Evolutionary conservation across 2,113 vertebrate genomes (phyloP).

Genomic region (Calidris pugnax): DNA sequence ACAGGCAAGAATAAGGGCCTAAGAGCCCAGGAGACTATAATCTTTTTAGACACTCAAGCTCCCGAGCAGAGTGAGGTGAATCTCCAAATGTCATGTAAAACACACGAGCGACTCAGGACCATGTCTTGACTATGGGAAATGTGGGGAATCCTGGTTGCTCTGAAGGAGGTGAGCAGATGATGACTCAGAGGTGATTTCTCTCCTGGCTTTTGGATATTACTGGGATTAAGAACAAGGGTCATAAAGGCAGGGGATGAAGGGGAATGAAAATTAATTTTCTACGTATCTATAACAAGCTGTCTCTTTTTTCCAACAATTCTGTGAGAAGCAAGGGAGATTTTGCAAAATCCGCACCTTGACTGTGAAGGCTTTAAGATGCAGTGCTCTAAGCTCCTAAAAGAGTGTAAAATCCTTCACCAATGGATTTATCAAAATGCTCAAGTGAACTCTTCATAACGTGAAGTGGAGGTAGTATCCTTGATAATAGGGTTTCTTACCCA

Average conservation of each 20-base stretch:
- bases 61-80: not conserved
- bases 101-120: not conserved
- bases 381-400: not conserved
- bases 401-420: not conserved
- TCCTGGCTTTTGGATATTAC: not conserved
- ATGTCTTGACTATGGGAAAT: fast-evolving
- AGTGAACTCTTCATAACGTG: not conserved
- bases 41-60: slow-evolving; percentile 4
- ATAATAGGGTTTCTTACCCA: not conserved
- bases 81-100: not conserved
- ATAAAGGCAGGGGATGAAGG: not conserved
- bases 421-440: not conserved
- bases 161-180: not conserved
- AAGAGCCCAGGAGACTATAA: slow-evolving; percentile 14
- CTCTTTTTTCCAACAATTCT: not conserved
- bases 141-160: not conserved
- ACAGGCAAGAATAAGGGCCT: slow-evolving; percentile 21
- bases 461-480: not conserved
- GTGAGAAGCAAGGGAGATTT: not conserved
- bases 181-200: not conserved
- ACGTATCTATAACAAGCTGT: not conserved
- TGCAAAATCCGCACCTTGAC: not conserved
- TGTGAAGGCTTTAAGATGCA: not conserved
- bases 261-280: not conserved
- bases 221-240: not conserved